phyloP scores from a whole-genome alignment of 1,140 invertebrate species.

The Phocides pigmalion region DNA sequence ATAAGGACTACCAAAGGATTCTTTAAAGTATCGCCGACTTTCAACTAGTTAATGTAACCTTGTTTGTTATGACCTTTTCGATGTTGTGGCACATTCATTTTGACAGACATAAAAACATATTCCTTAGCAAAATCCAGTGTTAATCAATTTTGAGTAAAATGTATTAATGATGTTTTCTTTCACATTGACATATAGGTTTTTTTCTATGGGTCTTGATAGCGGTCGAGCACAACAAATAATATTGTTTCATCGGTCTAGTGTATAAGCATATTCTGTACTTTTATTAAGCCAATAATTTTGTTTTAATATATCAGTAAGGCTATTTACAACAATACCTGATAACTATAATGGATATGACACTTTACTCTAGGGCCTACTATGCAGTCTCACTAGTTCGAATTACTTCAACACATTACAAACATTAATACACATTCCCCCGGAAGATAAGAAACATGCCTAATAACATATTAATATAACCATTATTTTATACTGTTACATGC shows the following conservation, averaged over 20 bases:
- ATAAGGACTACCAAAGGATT: too few relatives aligned
- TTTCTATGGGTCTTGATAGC: too few relatives aligned
- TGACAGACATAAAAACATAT: too few relatives aligned
- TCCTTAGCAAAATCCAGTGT: background rate
- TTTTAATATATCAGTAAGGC: conserved; percentile 3
- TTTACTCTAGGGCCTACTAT: conserved; percentile 24
- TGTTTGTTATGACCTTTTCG: too few relatives aligned
- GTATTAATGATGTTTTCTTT: background rate
- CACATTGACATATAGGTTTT: too few relatives aligned
- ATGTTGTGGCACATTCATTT: too few relatives aligned
- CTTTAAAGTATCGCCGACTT: too few relatives aligned
- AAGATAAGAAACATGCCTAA: background rate
- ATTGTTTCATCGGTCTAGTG: background rate
- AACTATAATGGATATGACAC: conserved; percentile 19
- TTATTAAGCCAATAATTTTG: background rate
- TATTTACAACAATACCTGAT: conserved; percentile 13
- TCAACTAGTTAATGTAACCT: too few relatives aligned
- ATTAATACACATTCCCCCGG: background rate
- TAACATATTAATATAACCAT: background rate
- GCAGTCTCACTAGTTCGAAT: conserved; percentile 30
- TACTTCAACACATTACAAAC: background rate
- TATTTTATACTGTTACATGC: background rate
- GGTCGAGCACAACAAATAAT: background rate
- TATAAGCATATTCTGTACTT: background rate
- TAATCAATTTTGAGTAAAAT: background rate